Evolutionary conservation across 2,888 invertebrate species (phyloP).

Genomic region (Eueremaeus valkanovi): DNA sequence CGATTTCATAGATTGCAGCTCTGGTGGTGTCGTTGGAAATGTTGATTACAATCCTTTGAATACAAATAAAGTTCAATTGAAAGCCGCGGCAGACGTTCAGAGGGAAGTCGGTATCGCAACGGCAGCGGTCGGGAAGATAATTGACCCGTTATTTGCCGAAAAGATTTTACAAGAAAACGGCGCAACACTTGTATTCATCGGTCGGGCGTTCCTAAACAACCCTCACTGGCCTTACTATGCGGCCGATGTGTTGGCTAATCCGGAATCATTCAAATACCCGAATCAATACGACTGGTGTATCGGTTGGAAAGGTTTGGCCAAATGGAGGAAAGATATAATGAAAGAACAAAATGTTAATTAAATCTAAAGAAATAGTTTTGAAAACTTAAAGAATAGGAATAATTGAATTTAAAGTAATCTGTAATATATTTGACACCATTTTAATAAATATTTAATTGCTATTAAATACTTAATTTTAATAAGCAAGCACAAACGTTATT

Average conservation of each 20-base stretch:
- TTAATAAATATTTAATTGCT: too few species aligned
- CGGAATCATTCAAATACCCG: neutral
- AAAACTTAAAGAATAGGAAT: too few species aligned
- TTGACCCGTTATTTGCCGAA: constrained; percentile 3
- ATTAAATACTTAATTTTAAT: too few species aligned
- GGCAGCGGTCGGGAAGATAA: constrained; percentile 28
- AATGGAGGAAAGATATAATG: constrained; percentile 33
- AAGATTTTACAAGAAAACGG: neutral
- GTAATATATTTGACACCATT: too few species aligned
- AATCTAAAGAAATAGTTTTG: too few species aligned
- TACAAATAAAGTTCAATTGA: neutral
- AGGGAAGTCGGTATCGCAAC: constrained; percentile 25
- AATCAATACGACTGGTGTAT: constrained; percentile 34
- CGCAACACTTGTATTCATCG: constrained; percentile 25
- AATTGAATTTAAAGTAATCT: neutral
- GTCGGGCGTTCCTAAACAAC: constrained; percentile 27
- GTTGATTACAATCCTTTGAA: neutral
- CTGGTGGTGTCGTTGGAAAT: neutral
- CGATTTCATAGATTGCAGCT: constrained; percentile 14
- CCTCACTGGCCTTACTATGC: constrained; percentile 33
- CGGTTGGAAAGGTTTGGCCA: constrained; percentile 1
- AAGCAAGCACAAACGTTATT: too few species aligned
- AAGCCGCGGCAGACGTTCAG: neutral
- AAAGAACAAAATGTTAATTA: too few species aligned
- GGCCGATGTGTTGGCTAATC: neutral